Evolutionary conservation across 2,113 vertebrate species (phyloP), one percentile per base, ranked within the genome.

Genomic region (Phalacrocorax carbo): DNA sequence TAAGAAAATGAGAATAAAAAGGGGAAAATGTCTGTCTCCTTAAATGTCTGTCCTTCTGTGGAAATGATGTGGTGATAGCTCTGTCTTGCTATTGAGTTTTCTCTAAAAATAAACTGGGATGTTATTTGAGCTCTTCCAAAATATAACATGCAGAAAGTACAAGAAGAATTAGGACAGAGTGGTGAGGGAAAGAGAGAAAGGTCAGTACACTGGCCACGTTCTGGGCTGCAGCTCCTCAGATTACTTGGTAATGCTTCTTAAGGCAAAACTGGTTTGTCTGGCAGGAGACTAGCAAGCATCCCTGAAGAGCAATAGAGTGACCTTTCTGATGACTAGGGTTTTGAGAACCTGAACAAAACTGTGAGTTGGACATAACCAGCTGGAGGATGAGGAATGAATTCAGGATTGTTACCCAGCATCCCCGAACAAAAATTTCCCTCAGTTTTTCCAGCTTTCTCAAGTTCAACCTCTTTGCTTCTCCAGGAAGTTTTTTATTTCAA

Each of bases 41-140:
- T 87, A 89, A 89, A 89, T 57, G 44, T 49, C 77, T 94, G 58
- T 65, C 81, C 66, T 92, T 90, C 93, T 93, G 87, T 76, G 80
- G 83, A 95, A 92, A 62, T 81, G 19, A 91, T 87, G 86, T 11
- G 21, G 30, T 72, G 91, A 90, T 89, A 75, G 84, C 69, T 87
- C 44, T 48, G 30, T 82, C 85, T 91, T 87, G 54, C 73, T 91
- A 61, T 82, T 89, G 44, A 94, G 75, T 91, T 89, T 94, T 89
- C 73, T 91, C 84, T 96, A 95, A 95, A 95, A 93, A 96, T 94
- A 96, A 96, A 89, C 87, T 26, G 57, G 26, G 73, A 87, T 90
- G 91, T 84, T 86, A 93, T 69, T 65, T 91, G 61, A 95, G 84
- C 78, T 95, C 68, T 82, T 95, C 73, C 52, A 93, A 95, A 94